Percentiles rank a stretch among this genome's conserved stretches.
Evolutionary conservation across 2,797 vertebrate species (phyloP).

Genomic region (Oryzias sinensis): DNA sequence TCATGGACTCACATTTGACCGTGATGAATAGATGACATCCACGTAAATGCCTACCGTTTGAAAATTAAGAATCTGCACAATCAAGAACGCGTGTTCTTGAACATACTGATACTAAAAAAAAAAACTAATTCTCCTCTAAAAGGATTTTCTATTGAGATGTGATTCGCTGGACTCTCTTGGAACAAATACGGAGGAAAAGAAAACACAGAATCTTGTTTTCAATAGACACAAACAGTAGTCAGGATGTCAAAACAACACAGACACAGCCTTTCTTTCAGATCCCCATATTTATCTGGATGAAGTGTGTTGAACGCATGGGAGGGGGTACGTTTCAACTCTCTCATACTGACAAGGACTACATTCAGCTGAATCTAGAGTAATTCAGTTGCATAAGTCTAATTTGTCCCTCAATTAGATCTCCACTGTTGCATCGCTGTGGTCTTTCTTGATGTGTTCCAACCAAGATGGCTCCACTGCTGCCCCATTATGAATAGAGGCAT

Average conservation of each 20-base stretch:
- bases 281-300: slow-evolving; percentile 57
- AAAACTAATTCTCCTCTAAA: slow-evolving; percentile 17
- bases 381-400: slow-evolving; percentile 68
- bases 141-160: slow-evolving; percentile 59
- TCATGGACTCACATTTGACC: no score
- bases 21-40: no score
- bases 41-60: no score
- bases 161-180: slow-evolving; percentile 54
- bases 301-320: slow-evolving; percentile 16
- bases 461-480: slow-evolving; percentile 65
- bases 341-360: slow-evolving; percentile 60
- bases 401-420: slow-evolving; percentile 76
- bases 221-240: slow-evolving; percentile 51
- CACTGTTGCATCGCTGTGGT: slow-evolving; percentile 57
- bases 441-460: slow-evolving; percentile 66
- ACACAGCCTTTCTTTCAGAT: slow-evolving; percentile 49
- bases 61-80: no score
- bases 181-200: slow-evolving; percentile 51
- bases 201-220: slow-evolving; percentile 52
- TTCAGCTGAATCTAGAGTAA: slow-evolving; percentile 63
- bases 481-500: slow-evolving; percentile 84
- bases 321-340: slow-evolving; percentile 38
- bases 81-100: no score
- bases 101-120: no score
- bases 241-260: slow-evolving; percentile 52